Base-by-base conservation (phyloP, 2,113 vertebrate genomes). In the Proterorhinus semilunaris region DNA sequence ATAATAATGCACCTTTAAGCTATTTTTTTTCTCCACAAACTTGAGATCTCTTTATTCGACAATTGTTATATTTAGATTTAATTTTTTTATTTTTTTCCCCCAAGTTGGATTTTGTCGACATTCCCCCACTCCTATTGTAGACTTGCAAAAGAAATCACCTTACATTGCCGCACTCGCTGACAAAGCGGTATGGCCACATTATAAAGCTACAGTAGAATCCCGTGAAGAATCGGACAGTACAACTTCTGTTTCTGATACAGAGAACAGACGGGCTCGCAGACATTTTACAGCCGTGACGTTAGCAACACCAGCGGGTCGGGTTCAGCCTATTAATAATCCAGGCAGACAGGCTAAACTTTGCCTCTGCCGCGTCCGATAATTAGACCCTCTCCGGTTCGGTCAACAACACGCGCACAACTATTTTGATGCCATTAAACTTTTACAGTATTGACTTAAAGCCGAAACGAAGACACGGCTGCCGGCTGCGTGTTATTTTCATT, bases 401-500 rank as follows among this genome's bases (percentile, higher is more conserved):
- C 49, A 48, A 53, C 16, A n/a, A 49, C 50, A 16, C 21, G 16
- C 27, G 10, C 46, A 15, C 6, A 0, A 11, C 57, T 61, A 50
- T 48, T 63, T 63, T 63, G 44, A 63, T 48, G 62, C 46, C 16
- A 21, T 63, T 47, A 63, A 55, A 63, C 46, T 63, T 55, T 63
- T 63, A 46, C 62, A 48, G 62, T 63, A 63, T 63, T 63, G 62
- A 63, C 62, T 63, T 17, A 16, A 21, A 10, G 36, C 53, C 51
- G 49, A 78, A 83, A 82, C 68, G 52, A 79, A 76, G 47, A 62
- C 64, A 46, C 6, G 63, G 58, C 16, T 76, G 79, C 67, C 75
- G 66, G 58, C 21, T 36, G 13, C 52, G 57, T 12, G 70, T 42
- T 82, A 53, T 82, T 79, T 86, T 68, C 74, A 83, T 82, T 83